These are phyloP conservation scores for Ferrisia virgata DNA, from an alignment of 2,888 invertebrate species.

Conservation along the genomic window DNA sequence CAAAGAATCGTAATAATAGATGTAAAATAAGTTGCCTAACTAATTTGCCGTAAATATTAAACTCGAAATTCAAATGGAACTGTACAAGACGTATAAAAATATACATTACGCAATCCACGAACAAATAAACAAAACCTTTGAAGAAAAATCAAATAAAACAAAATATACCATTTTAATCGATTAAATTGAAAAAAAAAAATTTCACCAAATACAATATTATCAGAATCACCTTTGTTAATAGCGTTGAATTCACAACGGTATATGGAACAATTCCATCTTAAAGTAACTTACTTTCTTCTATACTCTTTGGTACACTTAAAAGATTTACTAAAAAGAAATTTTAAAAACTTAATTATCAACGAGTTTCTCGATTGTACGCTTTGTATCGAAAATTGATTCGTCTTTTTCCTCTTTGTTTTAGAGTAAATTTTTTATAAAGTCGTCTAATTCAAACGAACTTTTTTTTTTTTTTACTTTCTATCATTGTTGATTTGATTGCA, in stretches of 20 bases:
- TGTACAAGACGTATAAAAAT: too few relatives aligned
- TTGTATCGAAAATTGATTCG: neutral
- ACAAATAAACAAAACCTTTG: neutral
- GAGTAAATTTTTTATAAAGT: neutral
- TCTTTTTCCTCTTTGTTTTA: neutral
- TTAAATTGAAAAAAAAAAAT: too few relatives aligned
- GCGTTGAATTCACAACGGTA: neutral
- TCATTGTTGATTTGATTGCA: neutral
- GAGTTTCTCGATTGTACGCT: neutral
- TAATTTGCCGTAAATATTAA: too few relatives aligned
- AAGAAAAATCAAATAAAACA: neutral
- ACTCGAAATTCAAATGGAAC: too few relatives aligned
- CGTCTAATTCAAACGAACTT: slow-evolving; percentile 1
- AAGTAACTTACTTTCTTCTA: neutral
- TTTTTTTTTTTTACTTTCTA: neutral
- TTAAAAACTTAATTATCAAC: slow-evolving; percentile 7
- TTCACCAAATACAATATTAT: neutral
- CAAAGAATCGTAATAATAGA: too few relatives aligned
- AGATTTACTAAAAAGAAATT: neutral
- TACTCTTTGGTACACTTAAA: neutral
- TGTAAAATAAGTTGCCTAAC: too few relatives aligned
- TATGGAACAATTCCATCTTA: neutral
- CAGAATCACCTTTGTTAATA: neutral
- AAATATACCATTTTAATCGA: neutral
- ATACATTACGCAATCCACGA: too few relatives aligned